phyloP scores from a whole-genome alignment of 2,113 vertebrate genomes.

The Periophthalmus modestus region DNA sequence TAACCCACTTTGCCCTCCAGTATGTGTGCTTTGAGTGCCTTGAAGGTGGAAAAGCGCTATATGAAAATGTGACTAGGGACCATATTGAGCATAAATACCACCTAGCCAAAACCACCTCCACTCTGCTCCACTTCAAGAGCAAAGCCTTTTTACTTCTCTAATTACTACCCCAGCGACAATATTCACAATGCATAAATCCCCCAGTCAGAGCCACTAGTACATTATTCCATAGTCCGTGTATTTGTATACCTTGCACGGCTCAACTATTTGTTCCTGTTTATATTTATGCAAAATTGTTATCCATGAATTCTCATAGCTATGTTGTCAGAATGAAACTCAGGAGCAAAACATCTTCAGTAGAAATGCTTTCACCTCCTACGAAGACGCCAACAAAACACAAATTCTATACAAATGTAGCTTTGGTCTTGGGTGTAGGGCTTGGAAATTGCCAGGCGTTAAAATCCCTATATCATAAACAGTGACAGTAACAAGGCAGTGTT shows the following conservation, averaged over 20 bases:
- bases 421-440: constrained; percentile 24
- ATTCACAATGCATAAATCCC: not conserved
- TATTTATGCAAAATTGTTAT: not conserved
- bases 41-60: no score
- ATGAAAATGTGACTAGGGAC: no score
- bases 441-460: constrained; percentile 37
- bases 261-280: not conserved
- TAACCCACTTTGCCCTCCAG: no score
- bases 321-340: not conserved
- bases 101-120: no score
- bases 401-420: not conserved
- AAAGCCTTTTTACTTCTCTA: not conserved
- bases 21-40: no score
- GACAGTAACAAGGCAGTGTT: constrained; percentile 56
- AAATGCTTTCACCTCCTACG: not conserved
- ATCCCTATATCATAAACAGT: constrained; percentile 39
- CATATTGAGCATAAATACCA: no score
- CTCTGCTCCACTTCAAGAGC: no score
- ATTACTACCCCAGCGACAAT: not conserved
- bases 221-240: not conserved
- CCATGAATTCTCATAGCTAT: not conserved
- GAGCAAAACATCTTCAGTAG: not conserved
- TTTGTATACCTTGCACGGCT: not conserved
- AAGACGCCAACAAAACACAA: not conserved
- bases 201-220: not conserved